These are phyloP conservation scores for Mythimna impura DNA, from an alignment of 2,888 invertebrate genomes.

Conservation along the genomic window DNA sequence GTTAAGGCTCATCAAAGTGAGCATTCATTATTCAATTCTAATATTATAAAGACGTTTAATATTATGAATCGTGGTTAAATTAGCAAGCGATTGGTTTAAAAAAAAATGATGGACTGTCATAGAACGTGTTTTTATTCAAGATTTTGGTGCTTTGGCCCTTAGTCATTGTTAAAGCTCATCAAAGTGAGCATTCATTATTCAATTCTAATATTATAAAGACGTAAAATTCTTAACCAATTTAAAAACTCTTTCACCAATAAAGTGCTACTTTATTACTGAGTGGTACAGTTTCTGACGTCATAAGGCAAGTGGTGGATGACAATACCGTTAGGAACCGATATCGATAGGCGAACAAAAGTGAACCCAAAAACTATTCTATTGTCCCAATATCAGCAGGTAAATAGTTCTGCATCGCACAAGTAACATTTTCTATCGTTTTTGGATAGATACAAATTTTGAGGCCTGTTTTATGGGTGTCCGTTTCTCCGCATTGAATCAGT, in stretches of 20 bases:
- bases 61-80: neutral
- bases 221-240: too few relatives aligned
- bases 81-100: too few relatives aligned
- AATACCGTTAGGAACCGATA: slow-evolving; percentile 37
- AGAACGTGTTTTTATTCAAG: too few relatives aligned
- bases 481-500: slow-evolving; percentile 86
- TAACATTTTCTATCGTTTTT: slow-evolving; percentile 70
- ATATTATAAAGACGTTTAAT: slow-evolving; percentile 57
- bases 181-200: too few relatives aligned
- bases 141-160: too few relatives aligned
- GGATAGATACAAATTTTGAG: slow-evolving; percentile 40
- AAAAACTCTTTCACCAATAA: too few relatives aligned
- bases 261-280: too few relatives aligned
- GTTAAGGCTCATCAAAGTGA: too few relatives aligned
- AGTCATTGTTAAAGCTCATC: too few relatives aligned
- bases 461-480: slow-evolving; percentile 76
- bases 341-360: slow-evolving; percentile 68
- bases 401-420: slow-evolving; percentile 80
- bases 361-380: slow-evolving; percentile 66
- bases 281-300: slow-evolving; percentile 10
- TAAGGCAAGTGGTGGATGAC: neutral
- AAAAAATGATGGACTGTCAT: too few relatives aligned
- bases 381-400: slow-evolving; percentile 72
- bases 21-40: too few relatives aligned
- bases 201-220: too few relatives aligned